Evolutionary conservation across 2,888 invertebrate species (phyloP), one percentile per base, ranked within the genome.

Genomic region (Agrotis puta): DNA sequence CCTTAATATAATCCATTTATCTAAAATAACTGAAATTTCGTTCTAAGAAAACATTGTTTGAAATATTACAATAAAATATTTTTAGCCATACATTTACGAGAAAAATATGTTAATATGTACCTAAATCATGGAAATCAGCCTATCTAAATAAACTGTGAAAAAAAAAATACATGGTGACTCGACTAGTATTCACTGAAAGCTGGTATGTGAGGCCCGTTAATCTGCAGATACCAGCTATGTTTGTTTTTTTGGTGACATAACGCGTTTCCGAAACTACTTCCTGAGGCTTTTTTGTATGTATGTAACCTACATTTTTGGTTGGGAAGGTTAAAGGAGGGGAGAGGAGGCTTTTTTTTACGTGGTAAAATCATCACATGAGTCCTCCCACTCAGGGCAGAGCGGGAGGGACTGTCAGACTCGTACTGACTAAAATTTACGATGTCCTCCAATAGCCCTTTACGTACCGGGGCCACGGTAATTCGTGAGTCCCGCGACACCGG

Each of bases 241-340:
- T 81, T 56, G 56, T 67, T 70, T 70, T n/a, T 80, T 73, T 66
- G 51, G n/a, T 11, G 59, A 59, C 51, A 51, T 18, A 2, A 62
- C 56, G 56, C 9, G 67, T 68, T 73, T 70, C 39, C 43, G 3
- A 48, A 58, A 71, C 48, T 64, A 58, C 20, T 54, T 59, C 11
- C 5, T 2, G 13, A 24, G 13, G 7, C 39, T 27, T 64, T 71
- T 66, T 65, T 43, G 1, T 16, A 47, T 4, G 9, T 4, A 20
- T 11, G 14, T 33, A n/a, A n/a, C n/a, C n/a, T n/a, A n/a, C n/a
- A n/a, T n/a, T n/a, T n/a, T n/a, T n/a, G n/a, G n/a, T n/a, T n/a
- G n/a, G n/a, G n/a, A n/a, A n/a, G n/a, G n/a, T n/a, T n/a, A n/a
- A n/a, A n/a, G n/a, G n/a, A n/a, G n/a, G n/a, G n/a, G n/a, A n/a